Evolutionary conservation across 92 coral and sea anemone species (phyloP), one percentile per base, ranked within the genome.

Genomic region (Zoanthus sansibaricus): DNA sequence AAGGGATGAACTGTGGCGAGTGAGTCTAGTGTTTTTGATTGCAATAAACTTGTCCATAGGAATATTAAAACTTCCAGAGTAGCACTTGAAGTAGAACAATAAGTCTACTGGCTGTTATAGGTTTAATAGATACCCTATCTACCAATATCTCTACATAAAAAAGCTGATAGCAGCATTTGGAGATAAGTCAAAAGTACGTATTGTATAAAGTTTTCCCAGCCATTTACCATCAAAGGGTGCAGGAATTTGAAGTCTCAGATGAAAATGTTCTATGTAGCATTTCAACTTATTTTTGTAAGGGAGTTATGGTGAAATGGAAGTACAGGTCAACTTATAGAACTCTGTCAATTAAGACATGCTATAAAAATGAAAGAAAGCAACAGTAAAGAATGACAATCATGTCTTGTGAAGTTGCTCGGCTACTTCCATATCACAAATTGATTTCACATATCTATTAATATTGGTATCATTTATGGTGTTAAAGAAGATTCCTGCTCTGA

Each of bases 381-480:
- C 89, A 88, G 14, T 77, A 51, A 72, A 54, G 47, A 55, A 74
- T 85, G 48, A 33, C 86, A 55, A 88, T 92, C 14, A 69, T 82
- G 88, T 80, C 86, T 46, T 79, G 92, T 55, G 67, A 82, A 48
- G 62, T 92, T 48, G 86, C 89, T 82, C 61, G 92, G 71, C 32
- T 92, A 82, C 88, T 92, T 69, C 92, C 92, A 66, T 92, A 92
- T 49, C 87, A 92, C 78, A 92, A 86, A 78, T 90, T 89, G 11
- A 56, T 83, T 77, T 70, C 25, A 45, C 83, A 88, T 75, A 68
- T 86, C 83, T 79, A 82, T 80, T 67, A 84, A 88, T 44, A 82
- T 88, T 77, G 92, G 92, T n/a, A 86, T 82, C 66, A 73, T 89
- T 11, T 56, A 88, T 33, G 88, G 87, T 88, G 89, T 91, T 70